Percentiles rank a stretch among this genome's conserved stretches.
phyloP scores from a whole-genome alignment of 2,113 vertebrate genomes.

The Stercorarius parasiticus region DNA sequence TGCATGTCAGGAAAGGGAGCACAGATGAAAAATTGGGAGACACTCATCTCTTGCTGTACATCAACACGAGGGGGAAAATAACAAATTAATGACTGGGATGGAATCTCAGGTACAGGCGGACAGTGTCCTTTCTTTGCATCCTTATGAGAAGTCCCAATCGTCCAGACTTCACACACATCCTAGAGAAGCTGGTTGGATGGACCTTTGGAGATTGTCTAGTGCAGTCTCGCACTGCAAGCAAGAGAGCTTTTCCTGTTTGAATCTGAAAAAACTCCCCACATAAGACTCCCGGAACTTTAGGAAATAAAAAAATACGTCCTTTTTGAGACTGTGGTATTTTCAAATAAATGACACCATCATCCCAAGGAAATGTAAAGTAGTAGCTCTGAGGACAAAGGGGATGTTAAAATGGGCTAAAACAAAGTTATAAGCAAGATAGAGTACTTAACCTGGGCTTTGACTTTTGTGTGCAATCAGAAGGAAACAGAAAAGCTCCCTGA shows the following conservation, averaged over 20 bases:
- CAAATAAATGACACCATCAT: background rate
- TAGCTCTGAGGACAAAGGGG: constrained; percentile 3
- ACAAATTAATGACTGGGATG: background rate
- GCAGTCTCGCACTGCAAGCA: background rate
- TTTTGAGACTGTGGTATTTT: background rate
- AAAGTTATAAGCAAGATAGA: background rate
- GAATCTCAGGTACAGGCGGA: background rate
- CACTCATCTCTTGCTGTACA: background rate
- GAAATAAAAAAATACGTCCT: background rate
- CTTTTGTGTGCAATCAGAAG: background rate
- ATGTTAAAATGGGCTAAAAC: background rate
- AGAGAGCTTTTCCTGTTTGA: background rate
- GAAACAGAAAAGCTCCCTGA: background rate
- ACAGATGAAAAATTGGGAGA: background rate
- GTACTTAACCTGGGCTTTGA: background rate
- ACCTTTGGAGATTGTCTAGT: background rate
- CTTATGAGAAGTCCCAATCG: background rate
- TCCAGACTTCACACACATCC: background rate
- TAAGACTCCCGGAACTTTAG: background rate
- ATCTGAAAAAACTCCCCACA: background rate
- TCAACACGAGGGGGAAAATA: background rate
- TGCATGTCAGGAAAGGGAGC: background rate
- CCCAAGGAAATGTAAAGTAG: background rate
- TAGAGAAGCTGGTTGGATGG: background rate
- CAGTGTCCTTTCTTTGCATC: background rate